Base-by-base conservation (phyloP, 2,888 invertebrate species). In the Zootermopsis nevadensis region DNA sequence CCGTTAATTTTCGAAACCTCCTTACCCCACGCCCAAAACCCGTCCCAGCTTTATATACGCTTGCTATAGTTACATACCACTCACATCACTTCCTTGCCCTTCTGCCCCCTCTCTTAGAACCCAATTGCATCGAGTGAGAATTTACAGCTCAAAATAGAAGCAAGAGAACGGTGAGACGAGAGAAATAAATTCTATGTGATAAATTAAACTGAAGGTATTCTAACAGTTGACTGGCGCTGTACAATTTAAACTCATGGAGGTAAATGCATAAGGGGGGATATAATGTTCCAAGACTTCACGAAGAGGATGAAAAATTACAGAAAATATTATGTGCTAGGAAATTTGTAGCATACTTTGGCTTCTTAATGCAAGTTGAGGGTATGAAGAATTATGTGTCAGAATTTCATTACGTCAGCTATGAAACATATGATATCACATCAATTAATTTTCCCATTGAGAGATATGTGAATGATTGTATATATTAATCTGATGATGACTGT, bases 121-220 rank as follows among this genome's bases (percentile, higher is more conserved):
- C n/a, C 60, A 60, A 60, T 60, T 60, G 69, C 69, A 31, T 69
- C 24, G 27, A 33, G 69, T 33, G 69, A 69, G 31, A 69, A 69
- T 69, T 69, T 69, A 69, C 69, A 69, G 69, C 69, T 60, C 60
- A 60, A 69, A 69, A 69, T 30, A 33, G 69, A 69, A 33, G 69
- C 22, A 8, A 33, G 30, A 15, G 66, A 24, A 30, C 12, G 69
- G 69, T 22, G 27, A 69, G 69, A 31, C n/a, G 60, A 69, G 31
- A 1, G 33, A 69, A 69, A 69, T 69, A 69, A 69, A 69, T 69
- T 69, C 33, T 24, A 6, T 69, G 30, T 69, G 24, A 69, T 69
- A 69, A 69, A 69, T 69, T 69, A 69, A 33, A 69, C 19, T 69
- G 31, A 33, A 69, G 69, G 69, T 69, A 69, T 33, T 30, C 69